Percentiles rank a stretch among this genome's conserved stretches.
Evolutionary conservation across 2,888 invertebrate species (phyloP).

Genomic region (Apotomis betuletana): DNA sequence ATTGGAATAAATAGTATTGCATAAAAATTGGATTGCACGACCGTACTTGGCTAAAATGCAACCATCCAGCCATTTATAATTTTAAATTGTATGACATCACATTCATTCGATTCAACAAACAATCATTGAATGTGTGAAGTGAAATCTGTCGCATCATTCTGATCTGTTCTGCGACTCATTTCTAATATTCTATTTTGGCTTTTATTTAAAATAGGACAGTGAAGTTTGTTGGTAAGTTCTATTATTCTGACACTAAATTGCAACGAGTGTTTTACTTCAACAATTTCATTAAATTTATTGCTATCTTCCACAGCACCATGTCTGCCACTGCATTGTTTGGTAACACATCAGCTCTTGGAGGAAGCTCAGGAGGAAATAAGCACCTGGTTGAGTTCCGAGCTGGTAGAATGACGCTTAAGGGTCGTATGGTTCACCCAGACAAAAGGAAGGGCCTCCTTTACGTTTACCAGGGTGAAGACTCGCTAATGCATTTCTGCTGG

Average conservation of each 20-base stretch:
- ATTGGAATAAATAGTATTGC: background rate
- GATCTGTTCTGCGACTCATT: background rate
- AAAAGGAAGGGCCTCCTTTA: constrained; percentile 97
- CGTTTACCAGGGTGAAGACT: constrained; percentile 98
- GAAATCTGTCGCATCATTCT: constrained; percentile 42
- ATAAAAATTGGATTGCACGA: background rate
- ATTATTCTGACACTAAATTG: background rate
- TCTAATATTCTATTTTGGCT: background rate
- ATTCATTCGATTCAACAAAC: background rate
- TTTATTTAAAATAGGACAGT: background rate
- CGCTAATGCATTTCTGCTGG: constrained; percentile 99
- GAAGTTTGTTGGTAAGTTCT: constrained; percentile 15
- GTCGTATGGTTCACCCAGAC: constrained; percentile 96
- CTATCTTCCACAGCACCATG: constrained; percentile 65
- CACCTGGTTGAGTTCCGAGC: constrained; percentile 98
- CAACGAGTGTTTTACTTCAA: background rate
- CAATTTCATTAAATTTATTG: background rate
- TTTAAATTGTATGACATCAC: background rate
- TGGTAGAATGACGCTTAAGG: constrained; percentile 97
- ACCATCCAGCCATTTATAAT: background rate
- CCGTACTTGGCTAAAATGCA: constrained; percentile 10
- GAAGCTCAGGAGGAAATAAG: constrained; percentile 92
- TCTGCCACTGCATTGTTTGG: constrained; percentile 90
- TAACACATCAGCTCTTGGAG: constrained; percentile 88
- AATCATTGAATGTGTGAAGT: background rate